phyloP scores from a whole-genome alignment of 1,140 invertebrate species.

The Lasaia peninsularis region DNA sequence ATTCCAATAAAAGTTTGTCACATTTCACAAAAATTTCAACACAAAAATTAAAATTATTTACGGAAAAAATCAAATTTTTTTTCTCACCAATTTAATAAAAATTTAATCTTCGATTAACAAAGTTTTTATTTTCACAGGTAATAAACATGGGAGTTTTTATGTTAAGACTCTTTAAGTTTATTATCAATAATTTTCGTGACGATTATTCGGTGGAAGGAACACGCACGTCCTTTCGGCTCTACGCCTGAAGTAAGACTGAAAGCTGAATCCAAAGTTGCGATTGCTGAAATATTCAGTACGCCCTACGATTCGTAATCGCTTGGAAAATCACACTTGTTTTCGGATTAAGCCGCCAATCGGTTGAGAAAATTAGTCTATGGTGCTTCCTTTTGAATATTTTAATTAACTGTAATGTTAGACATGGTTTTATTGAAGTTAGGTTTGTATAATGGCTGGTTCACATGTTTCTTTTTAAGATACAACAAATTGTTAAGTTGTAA shows the following conservation, averaged over 20 bases:
- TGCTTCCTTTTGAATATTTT: neutral
- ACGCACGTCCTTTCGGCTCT: constrained; percentile 32
- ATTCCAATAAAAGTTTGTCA: neutral
- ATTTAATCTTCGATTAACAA: no score
- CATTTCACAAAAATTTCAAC: neutral
- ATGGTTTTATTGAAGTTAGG: no score
- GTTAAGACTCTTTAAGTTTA: constrained; percentile 15
- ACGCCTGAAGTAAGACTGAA: constrained; percentile 44
- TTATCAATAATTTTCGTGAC: constrained; percentile 23
- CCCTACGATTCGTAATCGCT: constrained; percentile 1
- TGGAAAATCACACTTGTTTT: constrained; percentile 1
- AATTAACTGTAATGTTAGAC: neutral
- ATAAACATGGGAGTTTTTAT: neutral
- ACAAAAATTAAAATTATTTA: neutral
- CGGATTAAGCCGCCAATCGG: neutral
- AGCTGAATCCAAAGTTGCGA: constrained; percentile 24
- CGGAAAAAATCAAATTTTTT: no score
- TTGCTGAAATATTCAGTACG: constrained; percentile 42
- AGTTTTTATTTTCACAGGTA: neutral
- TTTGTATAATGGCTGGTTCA: no score
- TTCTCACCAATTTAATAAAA: no score
- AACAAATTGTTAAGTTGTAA: no score
- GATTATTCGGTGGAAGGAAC: constrained; percentile 17
- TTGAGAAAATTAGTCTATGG: neutral
- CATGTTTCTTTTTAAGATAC: no score